Percentiles rank a stretch among this genome's conserved stretches.
These are phyloP conservation scores for Adelphocoris suturalis DNA, from an alignment of 2,888 invertebrate species.

Conservation along the genomic window DNA sequence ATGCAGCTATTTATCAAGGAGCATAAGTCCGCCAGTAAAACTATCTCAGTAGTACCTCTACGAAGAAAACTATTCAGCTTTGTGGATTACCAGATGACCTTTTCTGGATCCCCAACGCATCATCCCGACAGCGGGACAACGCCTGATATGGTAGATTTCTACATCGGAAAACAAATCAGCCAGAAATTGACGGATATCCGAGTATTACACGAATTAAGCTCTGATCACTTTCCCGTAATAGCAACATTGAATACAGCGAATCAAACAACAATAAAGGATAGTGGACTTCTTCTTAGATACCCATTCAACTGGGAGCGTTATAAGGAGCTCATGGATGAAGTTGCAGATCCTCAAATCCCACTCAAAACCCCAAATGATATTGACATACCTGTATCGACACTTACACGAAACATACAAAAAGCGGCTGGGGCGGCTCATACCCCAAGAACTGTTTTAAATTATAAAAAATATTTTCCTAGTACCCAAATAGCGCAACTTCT, in stretches of 20 bases:
- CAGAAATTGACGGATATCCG: background rate
- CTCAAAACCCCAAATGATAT: slow-evolving; percentile 55
- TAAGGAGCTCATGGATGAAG: slow-evolving; percentile 17
- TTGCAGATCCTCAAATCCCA: slow-evolving; percentile 2
- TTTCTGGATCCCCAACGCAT: too few species aligned
- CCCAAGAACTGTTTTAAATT: too few species aligned
- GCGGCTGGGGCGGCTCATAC: background rate
- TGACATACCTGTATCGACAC: slow-evolving; percentile 11
- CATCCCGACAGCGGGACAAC: slow-evolving; percentile 47
- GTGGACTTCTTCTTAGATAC: background rate
- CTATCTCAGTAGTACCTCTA: too few species aligned
- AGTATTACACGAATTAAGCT: slow-evolving; percentile 55
- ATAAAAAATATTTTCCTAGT: background rate
- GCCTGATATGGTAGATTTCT: slow-evolving; percentile 58
- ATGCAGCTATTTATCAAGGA: too few species aligned
- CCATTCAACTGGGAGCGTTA: slow-evolving; percentile 33
- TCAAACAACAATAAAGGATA: background rate
- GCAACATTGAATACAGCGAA: background rate
- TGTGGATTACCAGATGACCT: too few species aligned
- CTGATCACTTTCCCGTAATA: slow-evolving; percentile 54
- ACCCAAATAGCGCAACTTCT: background rate
- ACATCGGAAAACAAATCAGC: slow-evolving; percentile 18
- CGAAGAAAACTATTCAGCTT: too few species aligned
- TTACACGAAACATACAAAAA: background rate
- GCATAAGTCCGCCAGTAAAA: too few species aligned